Evolutionary conservation across 2,113 vertebrate species (phyloP).

Genomic region (Sciurus niger): DNA sequence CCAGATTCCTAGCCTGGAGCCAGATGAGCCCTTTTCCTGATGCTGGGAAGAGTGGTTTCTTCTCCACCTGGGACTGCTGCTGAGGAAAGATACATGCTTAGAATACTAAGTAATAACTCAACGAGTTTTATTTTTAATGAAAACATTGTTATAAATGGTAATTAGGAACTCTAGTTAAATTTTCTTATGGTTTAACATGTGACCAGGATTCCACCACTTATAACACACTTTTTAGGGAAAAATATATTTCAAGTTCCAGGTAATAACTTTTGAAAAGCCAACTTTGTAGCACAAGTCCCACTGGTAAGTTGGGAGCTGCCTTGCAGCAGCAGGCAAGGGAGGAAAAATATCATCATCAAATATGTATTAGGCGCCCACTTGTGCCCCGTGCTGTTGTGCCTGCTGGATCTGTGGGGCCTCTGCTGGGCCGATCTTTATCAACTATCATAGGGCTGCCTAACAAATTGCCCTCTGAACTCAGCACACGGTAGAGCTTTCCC

Average conservation of each 20-base stretch:
- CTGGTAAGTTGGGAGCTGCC: constrained; percentile 34
- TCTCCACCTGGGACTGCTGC: neutral
- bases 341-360: constrained; percentile 63
- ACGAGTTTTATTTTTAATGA: neutral
- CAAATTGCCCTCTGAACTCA: constrained; percentile 56
- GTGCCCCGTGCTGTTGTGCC: neutral
- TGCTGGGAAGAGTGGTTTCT: neutral
- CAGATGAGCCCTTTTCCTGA: neutral
- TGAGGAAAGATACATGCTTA: neutral
- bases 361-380: constrained; percentile 44
- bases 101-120: constrained; percentile 1
- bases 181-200: neutral
- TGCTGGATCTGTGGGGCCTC: neutral
- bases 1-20: neutral
- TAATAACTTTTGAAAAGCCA: constrained; percentile 44
- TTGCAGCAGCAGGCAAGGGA: neutral
- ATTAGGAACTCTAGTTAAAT: constrained; percentile 19
- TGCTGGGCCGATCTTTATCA: constrained; percentile 49
- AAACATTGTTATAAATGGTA: constrained; percentile 8
- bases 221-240: constrained; percentile 4
- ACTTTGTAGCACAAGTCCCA: neutral
- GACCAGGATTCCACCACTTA: neutral
- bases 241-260: constrained; percentile 34
- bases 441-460: constrained; percentile 8
- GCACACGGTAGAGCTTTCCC: neutral